Evolutionary conservation across 64 coral and sea anemone species (phyloP).

Genomic region (Platygyra sinensis): DNA sequence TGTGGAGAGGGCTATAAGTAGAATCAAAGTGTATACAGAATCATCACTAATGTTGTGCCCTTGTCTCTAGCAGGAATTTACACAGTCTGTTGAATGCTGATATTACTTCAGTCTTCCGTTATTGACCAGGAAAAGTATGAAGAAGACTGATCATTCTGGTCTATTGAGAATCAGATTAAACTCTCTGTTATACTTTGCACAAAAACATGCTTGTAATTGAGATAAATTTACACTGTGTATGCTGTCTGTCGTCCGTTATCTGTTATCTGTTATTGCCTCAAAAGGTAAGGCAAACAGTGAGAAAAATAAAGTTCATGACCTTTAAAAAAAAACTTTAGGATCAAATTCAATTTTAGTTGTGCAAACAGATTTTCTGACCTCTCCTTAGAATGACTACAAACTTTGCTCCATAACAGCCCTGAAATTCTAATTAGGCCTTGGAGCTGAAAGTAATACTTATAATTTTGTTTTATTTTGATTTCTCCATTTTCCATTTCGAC

Average conservation of each 20-base stretch:
- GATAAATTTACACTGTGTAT: not conserved
- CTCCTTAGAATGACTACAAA: slow-evolving; percentile 26
- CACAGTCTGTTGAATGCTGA: slow-evolving; percentile 45
- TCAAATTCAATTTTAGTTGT: slow-evolving; percentile 23
- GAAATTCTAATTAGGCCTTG: slow-evolving; percentile 34
- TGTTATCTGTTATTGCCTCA: slow-evolving; percentile 17
- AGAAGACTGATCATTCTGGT: slow-evolving; percentile 31
- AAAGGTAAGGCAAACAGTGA: too few relatives aligned
- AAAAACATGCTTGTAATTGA: not conserved
- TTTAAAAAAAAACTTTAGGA: not conserved
- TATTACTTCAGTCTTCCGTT: slow-evolving; percentile 32
- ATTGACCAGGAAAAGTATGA: slow-evolving; percentile 37
- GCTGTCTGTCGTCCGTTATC: not conserved
- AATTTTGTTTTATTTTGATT: slow-evolving; percentile 27
- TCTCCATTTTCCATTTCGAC: slow-evolving; percentile 31
- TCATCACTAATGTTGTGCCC: slow-evolving; percentile 59
- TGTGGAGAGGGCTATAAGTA: slow-evolving; percentile 38
- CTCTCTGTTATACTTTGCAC: not conserved
- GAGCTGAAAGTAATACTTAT: slow-evolving; percentile 42
- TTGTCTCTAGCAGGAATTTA: slow-evolving; percentile 39
- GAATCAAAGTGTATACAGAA: slow-evolving; percentile 64
- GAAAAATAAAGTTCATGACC: slow-evolving; percentile 43
- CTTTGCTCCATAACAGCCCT: slow-evolving; percentile 41
- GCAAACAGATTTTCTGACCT: slow-evolving; percentile 4
- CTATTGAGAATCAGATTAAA: not conserved